phyloP scores from a whole-genome alignment of 2,113 vertebrate genomes.

The Zingel zingel region DNA sequence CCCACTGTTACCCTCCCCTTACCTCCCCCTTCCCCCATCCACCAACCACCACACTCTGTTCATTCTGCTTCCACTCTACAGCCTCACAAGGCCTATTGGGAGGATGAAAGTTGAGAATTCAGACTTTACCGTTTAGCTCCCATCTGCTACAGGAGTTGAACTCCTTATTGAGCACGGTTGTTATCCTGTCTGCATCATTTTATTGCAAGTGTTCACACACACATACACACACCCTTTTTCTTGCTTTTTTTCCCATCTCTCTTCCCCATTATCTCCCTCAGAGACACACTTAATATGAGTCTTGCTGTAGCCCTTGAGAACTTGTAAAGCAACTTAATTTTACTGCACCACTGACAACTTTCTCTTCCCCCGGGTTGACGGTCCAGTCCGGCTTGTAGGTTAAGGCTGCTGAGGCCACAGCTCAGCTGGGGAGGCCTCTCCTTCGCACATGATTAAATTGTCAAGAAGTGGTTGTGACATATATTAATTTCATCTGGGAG shows the following conservation, averaged over 20 bases:
- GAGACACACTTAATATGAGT: constrained; percentile 31
- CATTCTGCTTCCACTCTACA: constrained; percentile 84
- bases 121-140: constrained; percentile 90
- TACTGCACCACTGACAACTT: constrained; percentile 1
- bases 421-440: constrained; percentile 52
- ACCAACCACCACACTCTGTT: constrained; percentile 75
- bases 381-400: background rate
- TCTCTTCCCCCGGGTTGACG: background rate
- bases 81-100: constrained; percentile 87
- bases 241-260: background rate
- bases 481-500: constrained; percentile 88
- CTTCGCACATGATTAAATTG: constrained; percentile 85
- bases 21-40: background rate
- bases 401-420: constrained; percentile 7
- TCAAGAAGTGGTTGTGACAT: constrained; percentile 86
- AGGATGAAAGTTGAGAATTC: constrained; percentile 90
- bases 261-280: constrained; percentile 15
- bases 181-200: constrained; percentile 67
- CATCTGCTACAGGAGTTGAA: constrained; percentile 93
- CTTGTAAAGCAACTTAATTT: constrained; percentile 21
- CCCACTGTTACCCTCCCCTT: constrained; percentile 60
- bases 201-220: constrained; percentile 19
- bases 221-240: background rate
- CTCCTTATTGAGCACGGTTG: constrained; percentile 65
- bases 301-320: constrained; percentile 11